phyloP scores from a whole-genome alignment of 2,888 invertebrate species.

The Metallyticus violacea region DNA sequence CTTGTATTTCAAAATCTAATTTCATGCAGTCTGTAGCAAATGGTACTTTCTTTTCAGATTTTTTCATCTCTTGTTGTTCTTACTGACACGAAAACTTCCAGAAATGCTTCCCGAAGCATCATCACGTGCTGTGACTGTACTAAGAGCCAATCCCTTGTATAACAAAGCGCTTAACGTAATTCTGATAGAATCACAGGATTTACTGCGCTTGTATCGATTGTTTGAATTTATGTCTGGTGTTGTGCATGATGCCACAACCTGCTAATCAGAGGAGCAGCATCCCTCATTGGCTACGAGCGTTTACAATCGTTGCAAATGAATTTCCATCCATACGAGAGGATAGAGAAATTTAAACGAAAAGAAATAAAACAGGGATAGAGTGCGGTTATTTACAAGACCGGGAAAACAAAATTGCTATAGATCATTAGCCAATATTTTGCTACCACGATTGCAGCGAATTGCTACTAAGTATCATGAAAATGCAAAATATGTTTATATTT shows the following conservation, averaged over 20 bases:
- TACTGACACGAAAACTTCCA: no score
- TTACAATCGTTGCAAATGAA: background rate
- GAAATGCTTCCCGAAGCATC: background rate
- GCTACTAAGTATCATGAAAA: no score
- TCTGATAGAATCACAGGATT: slow-evolving; percentile 20
- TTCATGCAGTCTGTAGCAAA: no score
- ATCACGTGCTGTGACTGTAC: background rate
- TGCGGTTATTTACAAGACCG: no score
- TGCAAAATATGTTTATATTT: no score
- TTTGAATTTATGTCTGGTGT: background rate
- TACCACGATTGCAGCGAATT: no score
- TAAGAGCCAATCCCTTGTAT: slow-evolving; percentile 5
- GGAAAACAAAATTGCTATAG: no score
- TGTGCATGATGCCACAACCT: background rate
- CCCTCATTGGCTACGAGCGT: background rate
- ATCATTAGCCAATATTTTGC: no score
- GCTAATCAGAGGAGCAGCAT: background rate
- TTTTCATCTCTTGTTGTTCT: no score
- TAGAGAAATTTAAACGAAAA: background rate
- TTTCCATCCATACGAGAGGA: background rate
- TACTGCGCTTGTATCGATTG: slow-evolving; percentile 16
- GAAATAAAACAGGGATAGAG: background rate
- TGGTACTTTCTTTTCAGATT: no score
- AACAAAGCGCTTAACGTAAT: slow-evolving; percentile 23
- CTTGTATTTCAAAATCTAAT: no score